Evolutionary conservation across 2,888 invertebrate species (phyloP), one percentile per base, ranked within the genome.

Genomic region (Cyclophora punctaria): DNA sequence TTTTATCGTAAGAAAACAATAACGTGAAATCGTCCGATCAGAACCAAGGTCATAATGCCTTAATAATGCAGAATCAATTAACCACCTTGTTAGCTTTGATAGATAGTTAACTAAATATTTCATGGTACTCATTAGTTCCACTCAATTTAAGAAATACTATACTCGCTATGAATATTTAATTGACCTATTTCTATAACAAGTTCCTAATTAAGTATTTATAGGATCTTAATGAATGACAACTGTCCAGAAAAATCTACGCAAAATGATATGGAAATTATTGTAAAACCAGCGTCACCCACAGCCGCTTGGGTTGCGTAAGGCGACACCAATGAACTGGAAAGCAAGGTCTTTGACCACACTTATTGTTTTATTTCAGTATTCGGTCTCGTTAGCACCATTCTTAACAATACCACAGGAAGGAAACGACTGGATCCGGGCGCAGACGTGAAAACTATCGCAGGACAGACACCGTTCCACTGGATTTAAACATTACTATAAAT

Each of bases 391-490:
- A 82, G 71, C 67, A 71, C 64, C 79, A 85, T 79, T 86, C 70
- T 72, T 81, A 81, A 88, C 88, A 88, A 88, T 88, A 84, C 80
- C 79, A 78, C 85, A 84, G 86, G 88, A 87, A 86, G 86, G 82
- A 80, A 82, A 85, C 81, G 63, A 80, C 77, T 76, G 78, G 79
- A 77, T 71, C 65, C 73, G 71, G 71, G 68, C 72, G 69, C 63
- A 72, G 63, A 69, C 71, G 77, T 71, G 80, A 80, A 82, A 84
- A 86, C 83, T 84, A 81, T 83, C 83, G 78, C 78, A 74, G 58
- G 59, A 78, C 76, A 77, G 78, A 75, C 73, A 77, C 68, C 83
- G 87, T 86, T 87, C 85, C 87, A 81, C 85, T 68, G 63, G 78
- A 77, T 80, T 83, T 78, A 75, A 4, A 77, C 71, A 67, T 76